A percentile compares a stretch with the other conserved stretches of the same genome.
Evolutionary conservation across 2,113 vertebrate species (phyloP).

Genomic region (Fulmarus glacialis): DNA sequence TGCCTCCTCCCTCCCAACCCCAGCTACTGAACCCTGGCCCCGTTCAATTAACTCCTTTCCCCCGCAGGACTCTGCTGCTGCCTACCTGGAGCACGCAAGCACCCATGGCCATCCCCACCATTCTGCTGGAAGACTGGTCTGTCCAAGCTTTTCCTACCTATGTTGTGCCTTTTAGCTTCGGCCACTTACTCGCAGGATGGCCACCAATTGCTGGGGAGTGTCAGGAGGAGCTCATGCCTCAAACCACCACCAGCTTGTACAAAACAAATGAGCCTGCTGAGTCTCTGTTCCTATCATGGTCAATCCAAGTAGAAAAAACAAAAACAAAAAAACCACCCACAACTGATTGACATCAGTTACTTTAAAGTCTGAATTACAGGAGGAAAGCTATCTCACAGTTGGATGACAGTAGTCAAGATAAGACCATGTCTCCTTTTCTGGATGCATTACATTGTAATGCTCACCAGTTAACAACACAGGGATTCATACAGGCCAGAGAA

Average conservation of each 20-base stretch:
- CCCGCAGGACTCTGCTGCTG: neutral
- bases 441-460: neutral
- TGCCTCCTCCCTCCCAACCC: rapidly evolving
- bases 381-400: neutral
- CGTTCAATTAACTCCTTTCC: neutral
- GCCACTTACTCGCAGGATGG: neutral
- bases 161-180: rapidly evolving
- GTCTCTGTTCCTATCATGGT: neutral
- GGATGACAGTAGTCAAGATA: neutral
- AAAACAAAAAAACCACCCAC: neutral
- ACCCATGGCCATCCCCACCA: rapidly evolving
- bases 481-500: neutral
- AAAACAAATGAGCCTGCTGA: neutral
- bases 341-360: neutral
- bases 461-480: neutral
- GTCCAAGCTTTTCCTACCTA: neutral
- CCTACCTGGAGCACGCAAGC: neutral
- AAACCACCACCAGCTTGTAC: neutral
- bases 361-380: neutral
- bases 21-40: neutral
- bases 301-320: neutral
- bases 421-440: neutral
- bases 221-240: neutral
- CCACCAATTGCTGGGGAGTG: neutral
- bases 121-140: rapidly evolving